phyloP scores from a whole-genome alignment of 92 coral and sea anemone species.

The Micromussa lordhowensis region DNA sequence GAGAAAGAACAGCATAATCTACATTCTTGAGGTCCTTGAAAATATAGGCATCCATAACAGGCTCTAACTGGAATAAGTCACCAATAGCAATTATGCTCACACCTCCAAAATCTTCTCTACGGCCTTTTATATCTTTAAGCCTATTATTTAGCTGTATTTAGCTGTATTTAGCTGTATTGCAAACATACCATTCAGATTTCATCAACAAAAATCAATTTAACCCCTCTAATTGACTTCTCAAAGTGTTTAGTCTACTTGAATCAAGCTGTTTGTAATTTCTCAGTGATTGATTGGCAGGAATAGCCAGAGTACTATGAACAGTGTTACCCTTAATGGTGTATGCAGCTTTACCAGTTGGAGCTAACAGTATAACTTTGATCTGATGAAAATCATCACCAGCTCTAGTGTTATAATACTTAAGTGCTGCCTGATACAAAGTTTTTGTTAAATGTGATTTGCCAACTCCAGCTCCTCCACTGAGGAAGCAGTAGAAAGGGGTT shows the following conservation, averaged over 20 bases:
- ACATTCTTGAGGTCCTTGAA: conserved; percentile 54
- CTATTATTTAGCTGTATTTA: conserved; percentile 59
- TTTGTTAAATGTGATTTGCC: conserved; percentile 65
- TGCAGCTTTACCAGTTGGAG: conserved; percentile 39
- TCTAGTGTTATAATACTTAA: conserved; percentile 20
- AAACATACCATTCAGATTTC: conserved; percentile 52
- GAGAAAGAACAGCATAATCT: conserved; percentile 58
- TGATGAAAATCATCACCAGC: conserved; percentile 48
- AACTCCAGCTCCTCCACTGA: conserved; percentile 43
- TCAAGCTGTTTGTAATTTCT: conserved; percentile 53
- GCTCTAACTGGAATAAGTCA: conserved; percentile 53
- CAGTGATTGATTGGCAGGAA: conserved; percentile 63
- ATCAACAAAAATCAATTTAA: too few species aligned
- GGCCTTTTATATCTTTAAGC: conserved; percentile 44
- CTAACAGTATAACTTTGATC: conserved; percentile 42
- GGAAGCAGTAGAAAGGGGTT: conserved; percentile 29
- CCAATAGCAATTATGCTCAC: conserved; percentile 55
- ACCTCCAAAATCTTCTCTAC: neutral
- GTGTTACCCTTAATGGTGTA: conserved; percentile 38
- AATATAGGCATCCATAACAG: conserved; percentile 62
- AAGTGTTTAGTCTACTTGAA: too few species aligned
- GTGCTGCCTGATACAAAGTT: conserved; percentile 64
- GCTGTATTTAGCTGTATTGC: conserved; percentile 57
- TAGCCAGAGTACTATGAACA: conserved; percentile 39
- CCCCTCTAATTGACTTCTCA: too few species aligned